Evolutionary conservation across 2,113 vertebrate genomes (phyloP).

Genomic region (Callipepla squamata): DNA sequence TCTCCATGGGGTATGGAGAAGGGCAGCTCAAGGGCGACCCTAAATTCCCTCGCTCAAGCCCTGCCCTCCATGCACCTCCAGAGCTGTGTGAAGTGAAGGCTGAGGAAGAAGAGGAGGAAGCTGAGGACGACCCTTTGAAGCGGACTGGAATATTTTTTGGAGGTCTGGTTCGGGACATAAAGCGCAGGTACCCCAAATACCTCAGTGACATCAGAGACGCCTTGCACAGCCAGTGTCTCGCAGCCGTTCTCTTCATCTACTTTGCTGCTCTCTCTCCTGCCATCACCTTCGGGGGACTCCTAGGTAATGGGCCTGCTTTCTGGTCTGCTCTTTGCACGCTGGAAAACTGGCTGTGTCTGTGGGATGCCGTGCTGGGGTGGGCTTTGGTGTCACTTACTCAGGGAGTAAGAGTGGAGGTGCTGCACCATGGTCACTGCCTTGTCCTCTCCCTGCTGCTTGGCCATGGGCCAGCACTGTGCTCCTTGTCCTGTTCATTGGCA

Average conservation of each 20-base stretch:
- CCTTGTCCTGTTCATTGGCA: neutral
- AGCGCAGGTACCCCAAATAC: slow-evolving; percentile 92
- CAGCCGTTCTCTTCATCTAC: slow-evolving; percentile 97
- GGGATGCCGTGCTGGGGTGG: slow-evolving; percentile 53
- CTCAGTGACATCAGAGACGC: slow-evolving; percentile 92
- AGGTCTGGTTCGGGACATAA: slow-evolving; percentile 93
- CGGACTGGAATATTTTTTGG: slow-evolving; percentile 92
- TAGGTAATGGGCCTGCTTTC: slow-evolving; percentile 86
- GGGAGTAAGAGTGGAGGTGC: neutral
- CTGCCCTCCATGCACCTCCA: slow-evolving; percentile 15
- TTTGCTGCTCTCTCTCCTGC: slow-evolving; percentile 97
- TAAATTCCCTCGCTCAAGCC: neutral
- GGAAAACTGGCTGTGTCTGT: slow-evolving; percentile 50
- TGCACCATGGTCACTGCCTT: neutral
- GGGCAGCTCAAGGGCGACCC: neutral
- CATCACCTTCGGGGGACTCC: slow-evolving; percentile 96
- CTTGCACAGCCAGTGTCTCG: slow-evolving; percentile 92
- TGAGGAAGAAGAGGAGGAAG: slow-evolving; percentile 85
- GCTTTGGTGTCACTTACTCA: neutral
- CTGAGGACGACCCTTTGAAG: slow-evolving; percentile 90
- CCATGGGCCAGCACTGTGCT: neutral
- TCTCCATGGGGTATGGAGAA: neutral
- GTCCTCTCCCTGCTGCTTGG: slow-evolving; percentile 11
- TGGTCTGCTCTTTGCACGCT: slow-evolving; percentile 61
- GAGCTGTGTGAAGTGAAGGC: slow-evolving; percentile 78